Evolutionary conservation across 2,113 vertebrate species (phyloP).

Genomic region (Otolemur garnettii): DNA sequence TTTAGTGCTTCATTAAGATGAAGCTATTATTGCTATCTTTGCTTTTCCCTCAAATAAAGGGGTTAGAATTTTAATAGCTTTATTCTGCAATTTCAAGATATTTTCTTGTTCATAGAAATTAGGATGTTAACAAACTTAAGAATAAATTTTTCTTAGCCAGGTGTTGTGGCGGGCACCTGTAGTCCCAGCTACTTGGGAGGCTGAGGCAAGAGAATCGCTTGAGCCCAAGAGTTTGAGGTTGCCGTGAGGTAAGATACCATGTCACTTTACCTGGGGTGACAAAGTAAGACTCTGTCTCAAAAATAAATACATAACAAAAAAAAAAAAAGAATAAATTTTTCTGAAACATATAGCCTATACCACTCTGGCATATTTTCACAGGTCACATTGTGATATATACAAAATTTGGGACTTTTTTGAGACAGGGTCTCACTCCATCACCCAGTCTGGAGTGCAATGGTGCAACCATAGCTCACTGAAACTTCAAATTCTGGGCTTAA

Average conservation of each 20-base stretch:
- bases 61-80: constrained; percentile 1
- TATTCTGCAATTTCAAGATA: not conserved
- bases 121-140: not conserved
- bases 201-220: too few species aligned
- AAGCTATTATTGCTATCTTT: not conserved
- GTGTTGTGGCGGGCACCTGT: too few species aligned
- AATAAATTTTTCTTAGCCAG: not conserved
- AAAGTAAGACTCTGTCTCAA: too few species aligned
- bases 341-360: not conserved
- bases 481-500: too few species aligned
- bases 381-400: not conserved
- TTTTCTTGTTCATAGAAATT: constrained; percentile 20
- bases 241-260: too few species aligned
- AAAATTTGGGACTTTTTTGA: not conserved
- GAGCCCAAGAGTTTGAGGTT: too few species aligned
- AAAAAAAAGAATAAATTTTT: not conserved
- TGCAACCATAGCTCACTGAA: too few species aligned
- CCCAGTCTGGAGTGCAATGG: too few species aligned
- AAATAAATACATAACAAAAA: too few species aligned
- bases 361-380: not conserved
- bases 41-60: not conserved
- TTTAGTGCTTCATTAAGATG: not conserved
- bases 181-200: too few species aligned
- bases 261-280: too few species aligned
- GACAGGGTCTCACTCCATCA: too few species aligned